Conservation (phyloP, 1,140 invertebrate species). For the Onthophagus taurus region DNA sequence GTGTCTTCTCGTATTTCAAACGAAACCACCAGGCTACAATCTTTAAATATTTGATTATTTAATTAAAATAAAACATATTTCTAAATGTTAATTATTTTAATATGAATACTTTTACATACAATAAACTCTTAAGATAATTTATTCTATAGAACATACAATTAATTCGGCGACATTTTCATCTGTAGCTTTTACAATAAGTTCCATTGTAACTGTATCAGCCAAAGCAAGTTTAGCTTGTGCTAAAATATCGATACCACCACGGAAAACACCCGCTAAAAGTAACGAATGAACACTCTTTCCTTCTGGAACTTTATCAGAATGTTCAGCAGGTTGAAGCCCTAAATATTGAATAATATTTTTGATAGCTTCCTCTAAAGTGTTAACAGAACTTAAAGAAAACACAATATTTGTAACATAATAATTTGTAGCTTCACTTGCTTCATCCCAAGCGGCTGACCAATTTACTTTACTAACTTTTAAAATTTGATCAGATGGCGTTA, state of each 20-base stretch:
- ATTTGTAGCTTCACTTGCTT: constrained; percentile 39
- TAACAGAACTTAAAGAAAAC: constrained; percentile 74
- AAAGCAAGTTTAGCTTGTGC: constrained; percentile 76
- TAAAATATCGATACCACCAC: constrained; percentile 82
- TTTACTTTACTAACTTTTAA: constrained; percentile 72
- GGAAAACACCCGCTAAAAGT: constrained; percentile 72
- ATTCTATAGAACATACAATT: constrained; percentile 76
- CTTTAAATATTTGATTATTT: not conserved
- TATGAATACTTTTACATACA: not conserved
- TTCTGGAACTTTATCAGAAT: constrained; percentile 75
- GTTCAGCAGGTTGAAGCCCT: constrained; percentile 78
- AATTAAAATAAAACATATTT: not conserved
- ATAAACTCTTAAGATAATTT: constrained; percentile 33
- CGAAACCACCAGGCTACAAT: constrained; percentile 35
- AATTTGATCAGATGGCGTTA: constrained; percentile 85
- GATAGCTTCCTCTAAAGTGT: constrained; percentile 75
- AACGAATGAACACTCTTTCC: constrained; percentile 77
- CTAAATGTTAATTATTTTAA: not conserved
- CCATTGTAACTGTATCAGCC: constrained; percentile 66
- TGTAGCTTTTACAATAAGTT: constrained; percentile 53
- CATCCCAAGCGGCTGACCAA: constrained; percentile 68
- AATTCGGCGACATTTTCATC: constrained; percentile 70
- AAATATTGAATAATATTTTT: constrained; percentile 80
- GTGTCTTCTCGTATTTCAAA: constrained; percentile 46
- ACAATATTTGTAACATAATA: constrained; percentile 82